These are phyloP conservation scores for Ctenicera cuprea DNA, from an alignment of 2,888 invertebrate species.

Conservation along the genomic window DNA sequence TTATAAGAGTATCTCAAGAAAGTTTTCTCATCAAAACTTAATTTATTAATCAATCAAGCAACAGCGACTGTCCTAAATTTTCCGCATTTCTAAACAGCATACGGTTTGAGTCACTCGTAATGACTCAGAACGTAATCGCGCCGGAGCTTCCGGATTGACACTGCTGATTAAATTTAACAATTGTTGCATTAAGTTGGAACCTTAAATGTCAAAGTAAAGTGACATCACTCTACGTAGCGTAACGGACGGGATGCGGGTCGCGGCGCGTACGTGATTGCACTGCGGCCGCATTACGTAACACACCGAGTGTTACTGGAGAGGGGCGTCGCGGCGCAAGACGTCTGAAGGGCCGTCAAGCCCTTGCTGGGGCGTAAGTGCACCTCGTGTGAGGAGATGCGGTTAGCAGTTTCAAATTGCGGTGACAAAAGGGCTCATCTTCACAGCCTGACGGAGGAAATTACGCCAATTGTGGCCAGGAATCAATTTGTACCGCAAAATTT, in stretches of 20 bases:
- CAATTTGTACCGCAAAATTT: background rate
- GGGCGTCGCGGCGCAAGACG: constrained; percentile 61
- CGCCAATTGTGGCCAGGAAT: constrained; percentile 4
- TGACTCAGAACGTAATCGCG: constrained; percentile 1
- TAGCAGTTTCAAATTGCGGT: constrained; percentile 24
- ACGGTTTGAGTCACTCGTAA: background rate
- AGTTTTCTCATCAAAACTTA: no score
- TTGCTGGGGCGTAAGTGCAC: constrained; percentile 30
- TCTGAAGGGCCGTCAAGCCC: constrained; percentile 47
- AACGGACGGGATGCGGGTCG: constrained; percentile 50
- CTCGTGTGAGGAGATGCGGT: constrained; percentile 16
- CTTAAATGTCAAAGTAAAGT: constrained; percentile 44
- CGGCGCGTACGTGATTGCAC: constrained; percentile 54
- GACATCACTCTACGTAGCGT: constrained; percentile 38
- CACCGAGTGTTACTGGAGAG: constrained; percentile 58
- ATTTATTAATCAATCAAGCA: constrained; percentile 4
- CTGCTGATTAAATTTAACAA: constrained; percentile 22
- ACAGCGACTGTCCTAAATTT: background rate
- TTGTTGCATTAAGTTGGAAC: constrained; percentile 1
- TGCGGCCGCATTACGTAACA: constrained; percentile 65
- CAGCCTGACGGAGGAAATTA: constrained; percentile 1
- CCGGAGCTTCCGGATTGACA: constrained; percentile 17
- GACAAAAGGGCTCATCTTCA: constrained; percentile 1
- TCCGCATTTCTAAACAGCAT: background rate
- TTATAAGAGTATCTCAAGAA: background rate